Evolutionary conservation across 2,888 invertebrate species (phyloP).

Genomic region (Carterocephalus palaemon): DNA sequence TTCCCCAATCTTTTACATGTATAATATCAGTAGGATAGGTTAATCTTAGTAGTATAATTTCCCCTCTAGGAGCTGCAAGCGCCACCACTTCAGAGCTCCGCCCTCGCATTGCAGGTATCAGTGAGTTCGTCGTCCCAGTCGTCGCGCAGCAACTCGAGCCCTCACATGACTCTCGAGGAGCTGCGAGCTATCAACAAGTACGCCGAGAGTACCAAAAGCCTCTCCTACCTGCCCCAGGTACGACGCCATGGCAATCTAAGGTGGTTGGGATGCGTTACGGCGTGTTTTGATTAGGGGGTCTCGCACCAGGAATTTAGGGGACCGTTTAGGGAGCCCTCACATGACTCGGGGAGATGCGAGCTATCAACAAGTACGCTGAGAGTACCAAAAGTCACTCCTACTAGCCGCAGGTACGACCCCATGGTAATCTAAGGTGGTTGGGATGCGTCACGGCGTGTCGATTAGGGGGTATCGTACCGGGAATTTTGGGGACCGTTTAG

Average conservation of each 20-base stretch:
- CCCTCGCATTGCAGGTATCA: constrained; percentile 71
- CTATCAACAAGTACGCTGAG: constrained; percentile 93
- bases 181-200: constrained; percentile 91
- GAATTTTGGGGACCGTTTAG: neutral
- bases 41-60: too few relatives aligned
- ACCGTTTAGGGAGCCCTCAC: too few relatives aligned
- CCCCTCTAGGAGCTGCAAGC: too few relatives aligned
- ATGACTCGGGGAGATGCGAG: constrained; percentile 91
- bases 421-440: neutral
- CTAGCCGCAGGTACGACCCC: constrained; percentile 54
- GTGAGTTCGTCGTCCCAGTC: constrained; percentile 87
- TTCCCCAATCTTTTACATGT: too few relatives aligned
- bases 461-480: constrained; percentile 13
- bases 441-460: constrained; percentile 5
- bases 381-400: constrained; percentile 94
- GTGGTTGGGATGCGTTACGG: too few relatives aligned
- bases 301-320: too few relatives aligned
- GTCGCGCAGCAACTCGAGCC: constrained; percentile 83
- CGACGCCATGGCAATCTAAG: too few relatives aligned
- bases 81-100: too few relatives aligned
- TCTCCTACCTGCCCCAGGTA: constrained; percentile 95
- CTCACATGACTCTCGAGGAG: constrained; percentile 88
- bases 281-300: too few relatives aligned
- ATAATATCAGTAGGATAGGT: too few relatives aligned
- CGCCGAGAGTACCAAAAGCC: constrained; percentile 94